phyloP scores from a whole-genome alignment of 1,140 invertebrate genomes.

The Zeugodacus cucurbitae region DNA sequence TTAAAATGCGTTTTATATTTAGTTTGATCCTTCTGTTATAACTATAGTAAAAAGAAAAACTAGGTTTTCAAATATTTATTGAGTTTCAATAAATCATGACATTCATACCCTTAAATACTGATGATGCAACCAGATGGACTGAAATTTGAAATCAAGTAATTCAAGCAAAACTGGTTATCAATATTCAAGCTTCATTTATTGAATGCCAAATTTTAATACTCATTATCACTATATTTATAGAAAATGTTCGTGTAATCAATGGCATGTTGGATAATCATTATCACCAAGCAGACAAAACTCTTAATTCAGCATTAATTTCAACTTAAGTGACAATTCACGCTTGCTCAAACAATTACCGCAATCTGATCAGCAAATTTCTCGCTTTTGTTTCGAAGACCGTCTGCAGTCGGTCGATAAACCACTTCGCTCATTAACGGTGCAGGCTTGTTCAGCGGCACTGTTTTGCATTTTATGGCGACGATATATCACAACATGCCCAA shows the following conservation, averaged over 20 bases:
- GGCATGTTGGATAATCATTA: not conserved
- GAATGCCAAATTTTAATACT: too few species aligned
- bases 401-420: not conserved
- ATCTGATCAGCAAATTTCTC: not conserved
- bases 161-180: too few species aligned
- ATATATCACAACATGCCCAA: not conserved
- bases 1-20: too few species aligned
- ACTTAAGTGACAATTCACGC: not conserved
- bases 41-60: too few species aligned
- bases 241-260: not conserved
- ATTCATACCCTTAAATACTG: too few species aligned
- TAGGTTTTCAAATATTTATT: too few species aligned
- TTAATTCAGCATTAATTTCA: not conserved
- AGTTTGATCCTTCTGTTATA: too few species aligned
- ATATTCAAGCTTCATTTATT: too few species aligned
- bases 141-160: too few species aligned
- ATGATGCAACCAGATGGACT: too few species aligned
- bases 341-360: not conserved
- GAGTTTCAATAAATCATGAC: too few species aligned
- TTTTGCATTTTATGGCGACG: slow-evolving; percentile 24
- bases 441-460: not conserved
- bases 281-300: not conserved
- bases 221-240: not conserved
- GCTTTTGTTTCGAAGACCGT: not conserved
- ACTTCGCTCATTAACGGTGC: slow-evolving; percentile 11